Evolutionary conservation across 2,888 invertebrate genomes (phyloP).

Genomic region (Coelinius sp.): DNA sequence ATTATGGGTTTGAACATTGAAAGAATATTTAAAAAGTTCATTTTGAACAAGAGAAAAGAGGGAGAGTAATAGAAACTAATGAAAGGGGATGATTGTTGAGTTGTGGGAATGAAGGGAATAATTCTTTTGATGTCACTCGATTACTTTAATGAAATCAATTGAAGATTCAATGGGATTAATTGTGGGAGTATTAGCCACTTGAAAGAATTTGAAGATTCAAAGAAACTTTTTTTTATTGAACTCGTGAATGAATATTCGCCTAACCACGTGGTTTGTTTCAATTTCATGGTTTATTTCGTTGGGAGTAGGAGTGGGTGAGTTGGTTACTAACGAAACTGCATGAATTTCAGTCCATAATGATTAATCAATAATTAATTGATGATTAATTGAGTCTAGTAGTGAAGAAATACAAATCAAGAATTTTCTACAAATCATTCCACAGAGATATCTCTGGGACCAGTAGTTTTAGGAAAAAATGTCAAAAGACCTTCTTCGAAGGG

Average conservation of each 20-base stretch:
- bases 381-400: neutral
- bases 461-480: too few species aligned
- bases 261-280: slow-evolving; percentile 4
- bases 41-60: neutral
- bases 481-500: too few species aligned
- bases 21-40: neutral
- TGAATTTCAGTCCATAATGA: neutral
- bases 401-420: neutral
- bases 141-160: slow-evolving; percentile 40
- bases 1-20: slow-evolving; percentile 65
- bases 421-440: too few species aligned
- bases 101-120: neutral
- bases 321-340: neutral
- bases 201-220: slow-evolving; percentile 18
- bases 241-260: neutral
- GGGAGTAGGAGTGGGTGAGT: slow-evolving; percentile 9
- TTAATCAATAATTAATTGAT: neutral
- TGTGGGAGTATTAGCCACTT: slow-evolving; percentile 43
- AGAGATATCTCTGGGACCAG: too few species aligned
- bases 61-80: neutral
- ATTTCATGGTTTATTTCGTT: slow-evolving; percentile 9
- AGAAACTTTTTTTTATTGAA: neutral
- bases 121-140: slow-evolving; percentile 8
- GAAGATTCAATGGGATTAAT: slow-evolving; percentile 46
- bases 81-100: neutral